Evolutionary conservation across 2,113 vertebrate genomes (phyloP).

Genomic region (Strix aluco): DNA sequence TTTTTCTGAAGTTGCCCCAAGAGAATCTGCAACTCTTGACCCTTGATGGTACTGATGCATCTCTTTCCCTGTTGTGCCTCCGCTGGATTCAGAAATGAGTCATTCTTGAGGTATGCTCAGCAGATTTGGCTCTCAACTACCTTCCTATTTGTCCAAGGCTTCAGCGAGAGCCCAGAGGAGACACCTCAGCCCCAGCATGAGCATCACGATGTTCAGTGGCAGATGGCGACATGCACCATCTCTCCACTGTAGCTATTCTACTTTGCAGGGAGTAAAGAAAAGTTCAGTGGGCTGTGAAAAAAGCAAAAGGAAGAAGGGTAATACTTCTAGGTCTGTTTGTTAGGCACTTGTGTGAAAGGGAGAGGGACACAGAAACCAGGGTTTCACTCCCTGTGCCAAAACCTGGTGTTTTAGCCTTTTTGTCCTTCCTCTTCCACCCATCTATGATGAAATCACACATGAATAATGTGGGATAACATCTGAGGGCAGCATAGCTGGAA

Average conservation of each 20-base stretch:
- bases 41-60: fast-evolving
- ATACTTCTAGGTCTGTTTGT: background rate
- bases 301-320: background rate
- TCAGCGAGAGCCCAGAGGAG: background rate
- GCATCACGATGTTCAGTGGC: background rate
- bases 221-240: background rate
- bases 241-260: background rate
- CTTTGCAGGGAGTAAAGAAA: background rate
- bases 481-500: background rate
- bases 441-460: background rate
- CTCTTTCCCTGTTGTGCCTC: background rate
- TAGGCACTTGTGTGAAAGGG: background rate
- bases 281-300: background rate
- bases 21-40: background rate
- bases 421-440: background rate
- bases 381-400: background rate
- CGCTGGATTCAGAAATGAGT: background rate
- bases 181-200: background rate
- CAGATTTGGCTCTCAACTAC: background rate
- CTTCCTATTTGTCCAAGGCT: background rate
- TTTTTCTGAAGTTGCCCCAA: background rate
- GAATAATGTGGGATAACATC: background rate
- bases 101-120: background rate
- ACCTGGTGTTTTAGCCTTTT: background rate
- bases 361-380: background rate